phyloP scores from a whole-genome alignment of 2,797 vertebrate species.

The Amblyraja radiata region DNA sequence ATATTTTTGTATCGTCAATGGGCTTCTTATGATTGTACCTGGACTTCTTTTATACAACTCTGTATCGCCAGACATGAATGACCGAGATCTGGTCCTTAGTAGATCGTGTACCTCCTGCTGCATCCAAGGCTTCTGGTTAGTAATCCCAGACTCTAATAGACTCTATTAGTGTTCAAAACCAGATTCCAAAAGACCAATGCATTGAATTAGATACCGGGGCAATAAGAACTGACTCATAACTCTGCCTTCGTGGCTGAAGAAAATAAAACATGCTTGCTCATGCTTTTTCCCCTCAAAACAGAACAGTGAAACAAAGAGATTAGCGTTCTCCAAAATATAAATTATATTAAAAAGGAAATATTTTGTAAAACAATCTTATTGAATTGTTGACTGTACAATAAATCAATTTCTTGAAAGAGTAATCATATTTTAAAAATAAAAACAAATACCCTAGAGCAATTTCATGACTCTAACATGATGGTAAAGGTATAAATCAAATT shows the following conservation, averaged over 20 bases:
- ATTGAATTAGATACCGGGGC: background rate
- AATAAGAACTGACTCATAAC: background rate
- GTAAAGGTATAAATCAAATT: background rate
- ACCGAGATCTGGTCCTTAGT: too few species aligned
- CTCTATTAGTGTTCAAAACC: background rate
- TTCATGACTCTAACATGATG: background rate
- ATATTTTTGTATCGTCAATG: too few species aligned
- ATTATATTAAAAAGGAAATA: slow-evolving; percentile 15
- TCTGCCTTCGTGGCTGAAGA: background rate
- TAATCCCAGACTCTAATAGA: background rate
- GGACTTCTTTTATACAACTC: too few species aligned
- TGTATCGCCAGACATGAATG: too few species aligned
- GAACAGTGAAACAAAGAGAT: slow-evolving; percentile 3
- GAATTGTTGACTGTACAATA: background rate
- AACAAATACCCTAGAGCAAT: slow-evolving; percentile 24
- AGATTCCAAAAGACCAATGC: background rate
- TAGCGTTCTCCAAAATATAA: background rate
- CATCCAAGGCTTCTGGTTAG: too few species aligned
- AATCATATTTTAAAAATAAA: background rate
- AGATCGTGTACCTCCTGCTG: too few species aligned
- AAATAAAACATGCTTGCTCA: background rate
- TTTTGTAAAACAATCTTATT: slow-evolving; percentile 1
- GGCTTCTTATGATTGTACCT: too few species aligned
- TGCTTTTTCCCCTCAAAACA: background rate
- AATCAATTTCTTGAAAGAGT: background rate